A percentile compares a stretch with the other conserved stretches of the same genome.
These are phyloP conservation scores for Brachionichthys hirsutus DNA, from an alignment of 2,113 vertebrate genomes.

Conservation along the genomic window DNA sequence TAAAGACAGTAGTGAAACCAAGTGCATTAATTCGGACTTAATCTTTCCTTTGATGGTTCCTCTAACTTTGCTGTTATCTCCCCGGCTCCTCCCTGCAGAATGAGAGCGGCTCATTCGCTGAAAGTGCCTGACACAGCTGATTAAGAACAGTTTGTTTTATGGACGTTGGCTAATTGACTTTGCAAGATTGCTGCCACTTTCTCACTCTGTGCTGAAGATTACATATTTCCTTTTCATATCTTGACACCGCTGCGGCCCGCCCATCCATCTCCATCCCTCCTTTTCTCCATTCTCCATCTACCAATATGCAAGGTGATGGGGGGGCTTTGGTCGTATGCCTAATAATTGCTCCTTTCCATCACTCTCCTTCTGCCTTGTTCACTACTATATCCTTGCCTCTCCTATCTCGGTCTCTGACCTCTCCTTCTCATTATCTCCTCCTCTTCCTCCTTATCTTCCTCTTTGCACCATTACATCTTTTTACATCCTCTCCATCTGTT, in stretches of 20 bases:
- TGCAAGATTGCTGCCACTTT: constrained; percentile 63
- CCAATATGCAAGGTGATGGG: constrained; percentile 45
- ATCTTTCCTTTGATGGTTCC: neutral
- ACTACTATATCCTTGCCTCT: constrained; percentile 43
- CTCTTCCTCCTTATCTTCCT: constrained; percentile 51
- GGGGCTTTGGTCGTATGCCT: constrained; percentile 58
- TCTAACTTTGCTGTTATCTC: constrained; percentile 39
- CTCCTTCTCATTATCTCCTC: constrained; percentile 61
- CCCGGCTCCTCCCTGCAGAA: constrained; percentile 25
- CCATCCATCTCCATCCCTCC: constrained; percentile 62
- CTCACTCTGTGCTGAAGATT: constrained; percentile 61
- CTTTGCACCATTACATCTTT: constrained; percentile 53
- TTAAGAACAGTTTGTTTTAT: constrained; percentile 78
- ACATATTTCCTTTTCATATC: constrained; percentile 76
- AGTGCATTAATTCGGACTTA: too few relatives aligned
- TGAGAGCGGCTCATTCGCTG: constrained; percentile 50
- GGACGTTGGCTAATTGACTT: constrained; percentile 73
- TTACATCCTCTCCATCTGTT: constrained; percentile 37
- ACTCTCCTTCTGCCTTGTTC: constrained; percentile 58
- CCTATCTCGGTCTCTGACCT: constrained; percentile 50
- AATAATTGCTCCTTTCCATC: constrained; percentile 73
- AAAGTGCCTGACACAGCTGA: constrained; percentile 61
- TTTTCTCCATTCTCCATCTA: constrained; percentile 32
- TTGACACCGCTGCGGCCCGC: constrained; percentile 50
- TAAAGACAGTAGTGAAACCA: too few relatives aligned